These are phyloP conservation scores for Mesitornis unicolor DNA, from an alignment of 2,113 vertebrate genomes.

Conservation along the genomic window DNA sequence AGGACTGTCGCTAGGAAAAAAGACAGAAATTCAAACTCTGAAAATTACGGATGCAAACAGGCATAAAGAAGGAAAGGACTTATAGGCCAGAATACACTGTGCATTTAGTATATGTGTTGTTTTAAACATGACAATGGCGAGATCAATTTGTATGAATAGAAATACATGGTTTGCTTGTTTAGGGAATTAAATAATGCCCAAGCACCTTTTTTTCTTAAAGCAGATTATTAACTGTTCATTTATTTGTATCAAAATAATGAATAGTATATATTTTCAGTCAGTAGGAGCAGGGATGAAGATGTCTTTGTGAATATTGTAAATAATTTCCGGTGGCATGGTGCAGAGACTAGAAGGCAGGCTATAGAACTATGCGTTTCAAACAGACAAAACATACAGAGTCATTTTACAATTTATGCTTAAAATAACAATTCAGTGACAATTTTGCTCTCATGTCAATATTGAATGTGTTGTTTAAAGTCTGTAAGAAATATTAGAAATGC, in stretches of 20 bases:
- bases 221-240: background rate
- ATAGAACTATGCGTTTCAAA: background rate
- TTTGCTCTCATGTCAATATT: background rate
- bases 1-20: background rate
- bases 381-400: background rate
- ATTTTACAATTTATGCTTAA: slow-evolving; percentile 20
- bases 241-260: background rate
- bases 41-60: background rate
- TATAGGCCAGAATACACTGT: background rate
- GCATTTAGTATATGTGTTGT: background rate
- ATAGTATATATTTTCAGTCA: background rate
- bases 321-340: background rate
- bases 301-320: background rate
- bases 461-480: background rate
- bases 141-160: background rate
- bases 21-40: background rate
- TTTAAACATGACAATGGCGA: background rate
- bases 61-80: background rate
- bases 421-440: background rate
- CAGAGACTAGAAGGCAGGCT: background rate
- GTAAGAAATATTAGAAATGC: background rate
- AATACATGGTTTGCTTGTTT: background rate
- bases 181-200: background rate
- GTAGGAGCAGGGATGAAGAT: background rate
- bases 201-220: background rate